Conservation (phyloP, 2,113 vertebrate species). For the Pelvicachromis taeniatus region DNA sequence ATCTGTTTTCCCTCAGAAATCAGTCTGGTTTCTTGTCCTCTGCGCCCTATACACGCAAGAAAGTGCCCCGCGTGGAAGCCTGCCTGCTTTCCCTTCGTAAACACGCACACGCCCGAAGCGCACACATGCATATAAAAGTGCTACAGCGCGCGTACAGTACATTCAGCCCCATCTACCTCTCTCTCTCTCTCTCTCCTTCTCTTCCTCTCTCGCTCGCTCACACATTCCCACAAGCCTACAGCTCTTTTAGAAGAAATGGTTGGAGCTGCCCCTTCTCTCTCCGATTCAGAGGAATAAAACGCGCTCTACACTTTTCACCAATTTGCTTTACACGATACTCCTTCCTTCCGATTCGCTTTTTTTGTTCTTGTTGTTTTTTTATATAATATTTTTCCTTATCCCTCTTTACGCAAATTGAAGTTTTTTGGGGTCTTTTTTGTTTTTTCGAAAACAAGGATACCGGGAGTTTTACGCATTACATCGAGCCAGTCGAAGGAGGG, state of each 20-base stretch:
- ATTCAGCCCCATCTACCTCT: neutral
- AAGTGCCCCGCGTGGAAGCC: neutral
- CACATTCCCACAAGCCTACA: constrained; percentile 30
- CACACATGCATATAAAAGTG: neutral
- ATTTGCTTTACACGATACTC: neutral
- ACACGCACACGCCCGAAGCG: neutral
- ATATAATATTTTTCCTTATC: accelerated
- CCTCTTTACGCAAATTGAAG: neutral
- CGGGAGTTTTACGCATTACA: constrained; percentile 36
- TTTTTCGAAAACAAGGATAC: neutral
- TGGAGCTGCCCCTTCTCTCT: constrained; percentile 23
- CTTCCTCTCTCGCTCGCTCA: neutral
- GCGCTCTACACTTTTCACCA: neutral
- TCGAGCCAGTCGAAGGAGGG: neutral
- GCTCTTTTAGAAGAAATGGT: constrained; percentile 34
- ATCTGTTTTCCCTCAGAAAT: neutral
- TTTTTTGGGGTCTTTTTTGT: neutral
- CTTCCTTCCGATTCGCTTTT: neutral
- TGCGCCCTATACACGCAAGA: neutral
- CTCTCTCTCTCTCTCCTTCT: neutral
- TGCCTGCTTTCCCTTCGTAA: constrained; percentile 8
- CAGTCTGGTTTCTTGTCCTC: neutral
- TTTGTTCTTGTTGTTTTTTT: neutral
- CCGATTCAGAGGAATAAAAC: neutral
- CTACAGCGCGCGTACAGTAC: neutral